Evolutionary conservation across 2,888 invertebrate species (phyloP).

Genomic region (Andricus quercusramuli): DNA sequence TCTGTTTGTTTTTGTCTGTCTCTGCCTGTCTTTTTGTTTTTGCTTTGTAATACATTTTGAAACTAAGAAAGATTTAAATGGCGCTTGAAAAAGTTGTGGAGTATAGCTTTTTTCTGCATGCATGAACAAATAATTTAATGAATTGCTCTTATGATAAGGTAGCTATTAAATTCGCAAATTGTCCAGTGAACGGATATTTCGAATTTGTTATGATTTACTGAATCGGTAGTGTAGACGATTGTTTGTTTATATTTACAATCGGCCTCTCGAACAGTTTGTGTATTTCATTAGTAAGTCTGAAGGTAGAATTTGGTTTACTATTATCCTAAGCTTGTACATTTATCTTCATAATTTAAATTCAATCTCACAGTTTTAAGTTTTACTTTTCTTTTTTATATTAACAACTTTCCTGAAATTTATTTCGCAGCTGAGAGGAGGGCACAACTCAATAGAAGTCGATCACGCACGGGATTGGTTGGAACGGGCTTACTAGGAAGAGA

Average conservation of each 20-base stretch:
- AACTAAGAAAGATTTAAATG: too few relatives aligned
- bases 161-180: conserved; percentile 5
- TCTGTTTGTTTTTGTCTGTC: background rate
- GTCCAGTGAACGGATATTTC: background rate
- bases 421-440: conserved; percentile 92
- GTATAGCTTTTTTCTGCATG: background rate
- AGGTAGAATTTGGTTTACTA: background rate
- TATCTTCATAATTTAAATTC: background rate
- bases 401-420: conserved; percentile 56
- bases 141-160: background rate
- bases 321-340: background rate
- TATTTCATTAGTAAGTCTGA: background rate
- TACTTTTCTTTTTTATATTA: background rate
- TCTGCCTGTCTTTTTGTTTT: too few relatives aligned
- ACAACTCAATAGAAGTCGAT: conserved; percentile 92
- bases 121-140: background rate
- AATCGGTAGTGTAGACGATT: conserved; percentile 4
- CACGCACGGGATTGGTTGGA: conserved; percentile 88
- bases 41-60: too few relatives aligned
- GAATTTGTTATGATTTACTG: background rate
- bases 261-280: background rate
- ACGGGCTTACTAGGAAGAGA: conserved; percentile 83
- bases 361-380: background rate
- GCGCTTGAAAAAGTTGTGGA: too few relatives aligned
- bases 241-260: background rate